Evolutionary conservation across 2,797 vertebrate genomes (phyloP), one percentile per base, ranked within the genome.

Genomic region (Threskiornis aethiopicus): DNA sequence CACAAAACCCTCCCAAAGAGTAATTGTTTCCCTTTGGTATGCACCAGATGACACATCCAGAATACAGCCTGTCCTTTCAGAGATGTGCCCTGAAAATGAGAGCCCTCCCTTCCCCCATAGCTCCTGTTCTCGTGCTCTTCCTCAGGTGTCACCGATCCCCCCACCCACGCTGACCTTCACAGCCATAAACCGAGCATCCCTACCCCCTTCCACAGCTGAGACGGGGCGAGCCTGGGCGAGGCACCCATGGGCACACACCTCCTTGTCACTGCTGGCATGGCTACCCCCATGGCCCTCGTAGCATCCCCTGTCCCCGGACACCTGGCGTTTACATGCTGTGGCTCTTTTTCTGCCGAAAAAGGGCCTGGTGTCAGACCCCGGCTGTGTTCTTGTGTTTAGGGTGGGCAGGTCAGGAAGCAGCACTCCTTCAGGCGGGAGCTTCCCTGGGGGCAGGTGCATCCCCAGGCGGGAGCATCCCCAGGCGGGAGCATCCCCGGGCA

Each of bases 281-380:
- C 22, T 33, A 3, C 33, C 17, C 20, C 31, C 26, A 0, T 0
- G 29, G 37, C 29, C 19, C 25, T 15, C 5, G 21, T 28, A 21
- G 44, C 41, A 10, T 4, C 26, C 54, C 19, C 33, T 21, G 55
- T 24, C 69, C 46, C 12, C 6, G 31, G 25, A n/a, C 41, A 20
- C 17, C 5, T 3, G 13, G 17, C 3, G 1, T 5, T 41, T 16
- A 9, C 6, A 0, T 2, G 33, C 64, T 26, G 57, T 20, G 58
- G 4, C 41, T 47, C 31, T 28, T 66, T 11, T 28, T 35, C 28
- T 78, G 69, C 37, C 44, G 4, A n/a, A 52, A 65, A 28, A 1
- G 6, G 10, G 4, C 33, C 26, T 12, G 55, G 10, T 65, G 18
- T 16, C 59, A 16, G 73, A 13, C 18, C 14, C 44, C 0, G 14